Evolutionary conservation across 2,797 vertebrate species (phyloP), one percentile per base, ranked within the genome.

Genomic region (Alca torda): DNA sequence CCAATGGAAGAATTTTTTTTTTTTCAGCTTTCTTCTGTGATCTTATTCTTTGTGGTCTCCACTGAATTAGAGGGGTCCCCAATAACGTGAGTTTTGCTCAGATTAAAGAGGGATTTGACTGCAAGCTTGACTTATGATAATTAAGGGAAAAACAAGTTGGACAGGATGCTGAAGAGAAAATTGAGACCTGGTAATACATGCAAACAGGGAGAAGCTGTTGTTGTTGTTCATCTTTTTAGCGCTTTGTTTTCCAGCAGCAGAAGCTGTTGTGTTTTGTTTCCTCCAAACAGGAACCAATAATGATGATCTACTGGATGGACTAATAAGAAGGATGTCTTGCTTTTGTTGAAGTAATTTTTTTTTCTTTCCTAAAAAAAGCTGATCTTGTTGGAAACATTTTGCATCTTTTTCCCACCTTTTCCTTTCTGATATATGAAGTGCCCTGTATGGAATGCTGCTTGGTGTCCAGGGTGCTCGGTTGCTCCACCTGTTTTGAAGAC

Each of bases 141-240:
- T 97, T 94, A 95, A 91, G 84, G 74, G 90, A 94, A 95, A 96
- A 94, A 93, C 83, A 95, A 95, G 89, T 94, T 87, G 54, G 35
- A 65, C 87, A 69, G 75, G 84, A 92, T 76, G 78, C 54, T 92
- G 65, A 74, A 92, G 82, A 93, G 83, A 93, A 96, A 95, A 95
- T 78, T 84, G 79, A 95, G 63, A 63, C 65, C 87, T 56, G 33
- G 75, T 87, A 93, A 81, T 67, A 65, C 26, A 64, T 56, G 57
- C 84, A 69, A 94, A 92, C 70, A 80, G 37, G 23, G 51, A 95
- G 92, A 94, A 90, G 65, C 80, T 90, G 72, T 8, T 96, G 35
- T 63, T 87, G 84, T 77, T 92, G 11, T 63, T 63, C 31, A 37
- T 85, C 53, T 31, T 84, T 76, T 74, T 48, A 65, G 72, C 0